Evolutionary conservation across 2,797 vertebrate genomes (phyloP), one percentile per base, ranked within the genome.

Genomic region (Sebastes goodei): DNA sequence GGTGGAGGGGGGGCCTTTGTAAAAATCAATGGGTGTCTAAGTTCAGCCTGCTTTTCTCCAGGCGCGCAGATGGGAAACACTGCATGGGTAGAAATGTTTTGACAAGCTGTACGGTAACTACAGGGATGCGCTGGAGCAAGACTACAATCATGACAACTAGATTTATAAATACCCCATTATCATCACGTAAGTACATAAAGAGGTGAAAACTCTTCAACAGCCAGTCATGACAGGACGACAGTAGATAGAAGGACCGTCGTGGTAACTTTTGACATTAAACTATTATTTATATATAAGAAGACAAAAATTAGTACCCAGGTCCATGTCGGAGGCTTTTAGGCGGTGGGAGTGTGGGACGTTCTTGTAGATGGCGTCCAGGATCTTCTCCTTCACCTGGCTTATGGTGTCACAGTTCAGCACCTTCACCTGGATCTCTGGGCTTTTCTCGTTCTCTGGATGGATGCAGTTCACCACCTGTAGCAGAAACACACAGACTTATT

Each of bases 301-400:
- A 35, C 3, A 52, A 55, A 73, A 6, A 74, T 21, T 89, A 93
- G 62, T 95, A 99, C 98, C 98, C 56, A 99, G 93, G 89, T 99
- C 98, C 98, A 99, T 99, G 86, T 99, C 98, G 2, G 97, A 97
- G 64, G 98, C 97, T 91, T 99, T 99, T 76, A 98, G 97, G 35
- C 98, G 94, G 66, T 98, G 98, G 4, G 98, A 99, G 85, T 98
- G 98, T 7, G 98, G 98, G 20, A 99, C 96, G 0, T 99, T 99
- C 94, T 99, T 99, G 93, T 99, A 99, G 93, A 99, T 98, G 89
- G 98, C 97, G 2, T 99, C 98, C 2, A 99, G 96, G 82, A 99
- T 98, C 93, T 99, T 99, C 94, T 99, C 98, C 90, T 99, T 99
- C 87, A 98, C 97, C 86, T 99, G 98, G 0, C 97, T 99, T 92